These are phyloP conservation scores for Neopelma chrysocephalum DNA, from an alignment of 2,797 vertebrate genomes.

Conservation along the genomic window DNA sequence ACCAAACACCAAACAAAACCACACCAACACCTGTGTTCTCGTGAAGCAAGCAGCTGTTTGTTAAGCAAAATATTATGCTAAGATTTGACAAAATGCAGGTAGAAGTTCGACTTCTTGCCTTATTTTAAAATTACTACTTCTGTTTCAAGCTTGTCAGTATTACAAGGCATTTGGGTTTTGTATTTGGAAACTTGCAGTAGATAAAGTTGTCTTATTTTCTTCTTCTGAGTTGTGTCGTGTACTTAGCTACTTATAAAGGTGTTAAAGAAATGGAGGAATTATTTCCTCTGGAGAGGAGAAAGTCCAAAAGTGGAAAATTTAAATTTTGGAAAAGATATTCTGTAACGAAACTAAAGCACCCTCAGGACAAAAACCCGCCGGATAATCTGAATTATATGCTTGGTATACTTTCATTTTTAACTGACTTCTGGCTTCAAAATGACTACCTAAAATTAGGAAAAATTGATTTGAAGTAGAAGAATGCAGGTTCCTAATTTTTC, in stretches of 20 bases:
- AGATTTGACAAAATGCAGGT: background rate
- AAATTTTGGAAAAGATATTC: background rate
- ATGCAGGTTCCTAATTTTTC: background rate
- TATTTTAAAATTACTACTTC: background rate
- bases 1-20: background rate
- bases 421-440: background rate
- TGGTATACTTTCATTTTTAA: background rate
- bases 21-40: background rate
- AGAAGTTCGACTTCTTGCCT: background rate
- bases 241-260: background rate
- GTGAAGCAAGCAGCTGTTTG: background rate
- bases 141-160: background rate
- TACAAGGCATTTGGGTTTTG: background rate
- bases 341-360: background rate
- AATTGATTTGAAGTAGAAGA: background rate
- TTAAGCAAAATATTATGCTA: background rate
- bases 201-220: background rate
- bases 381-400: background rate
- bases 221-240: background rate
- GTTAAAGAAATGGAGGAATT: background rate
- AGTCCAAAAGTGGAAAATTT: background rate
- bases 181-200: background rate
- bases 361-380: background rate
- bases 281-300: background rate
- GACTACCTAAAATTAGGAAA: background rate